Percentiles rank a stretch among this genome's conserved stretches.
Conservation (phyloP, 2,797 vertebrate species). For the Ara ararauna region DNA sequence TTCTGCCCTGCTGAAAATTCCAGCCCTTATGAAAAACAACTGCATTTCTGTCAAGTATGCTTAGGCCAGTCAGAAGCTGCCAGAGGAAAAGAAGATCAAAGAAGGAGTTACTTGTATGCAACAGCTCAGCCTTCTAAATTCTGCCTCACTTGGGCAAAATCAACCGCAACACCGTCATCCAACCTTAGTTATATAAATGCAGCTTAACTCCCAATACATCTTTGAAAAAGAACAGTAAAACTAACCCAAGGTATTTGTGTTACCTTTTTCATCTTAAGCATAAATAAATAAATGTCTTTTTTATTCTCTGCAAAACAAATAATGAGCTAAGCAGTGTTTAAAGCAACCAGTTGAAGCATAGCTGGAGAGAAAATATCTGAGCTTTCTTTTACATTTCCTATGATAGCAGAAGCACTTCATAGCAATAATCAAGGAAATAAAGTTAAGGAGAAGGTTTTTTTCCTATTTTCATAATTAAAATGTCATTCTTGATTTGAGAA, state of each 20-base stretch:
- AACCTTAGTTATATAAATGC: not conserved
- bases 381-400: not conserved
- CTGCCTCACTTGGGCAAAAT: not conserved
- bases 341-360: not conserved
- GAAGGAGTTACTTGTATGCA: not conserved
- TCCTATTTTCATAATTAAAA: not conserved
- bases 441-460: not conserved
- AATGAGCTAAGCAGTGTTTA: not conserved
- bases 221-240: not conserved
- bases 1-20: not conserved
- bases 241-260: not conserved
- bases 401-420: not conserved
- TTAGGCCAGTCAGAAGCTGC: not conserved
- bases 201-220: not conserved
- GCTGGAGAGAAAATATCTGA: not conserved
- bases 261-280: not conserved
- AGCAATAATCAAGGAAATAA: not conserved
- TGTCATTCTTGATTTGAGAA: not conserved
- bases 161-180: not conserved
- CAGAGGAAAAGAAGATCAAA: conserved; percentile 22
- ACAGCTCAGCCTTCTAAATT: not conserved
- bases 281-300: not conserved
- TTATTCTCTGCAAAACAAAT: not conserved
- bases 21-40: not conserved
- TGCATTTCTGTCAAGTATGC: not conserved